Conservation (phyloP, 2,113 vertebrate species). For the Chunga burmeisteri region DNA sequence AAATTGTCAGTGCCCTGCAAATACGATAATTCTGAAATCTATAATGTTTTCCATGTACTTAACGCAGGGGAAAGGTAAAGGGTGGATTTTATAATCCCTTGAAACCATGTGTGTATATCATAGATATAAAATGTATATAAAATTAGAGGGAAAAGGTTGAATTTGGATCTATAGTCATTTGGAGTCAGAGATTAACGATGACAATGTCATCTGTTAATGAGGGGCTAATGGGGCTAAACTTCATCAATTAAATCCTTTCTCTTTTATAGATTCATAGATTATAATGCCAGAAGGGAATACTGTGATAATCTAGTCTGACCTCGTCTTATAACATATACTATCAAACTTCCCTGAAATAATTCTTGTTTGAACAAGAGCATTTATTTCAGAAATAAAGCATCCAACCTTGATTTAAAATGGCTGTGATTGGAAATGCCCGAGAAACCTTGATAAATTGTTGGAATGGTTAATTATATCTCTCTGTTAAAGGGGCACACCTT, state of each 20-base stretch:
- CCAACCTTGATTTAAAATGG: slow-evolving; percentile 41
- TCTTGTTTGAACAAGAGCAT: slow-evolving; percentile 54
- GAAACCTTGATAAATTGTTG: slow-evolving; percentile 20
- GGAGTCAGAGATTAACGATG: slow-evolving; percentile 65
- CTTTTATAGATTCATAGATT: slow-evolving; percentile 67
- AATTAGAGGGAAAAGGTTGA: slow-evolving; percentile 60
- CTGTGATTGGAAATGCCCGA: neutral
- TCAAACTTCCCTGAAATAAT: slow-evolving; percentile 55
- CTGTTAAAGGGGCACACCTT: neutral
- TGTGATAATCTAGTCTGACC: slow-evolving; percentile 53
- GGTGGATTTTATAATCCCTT: slow-evolving; percentile 56
- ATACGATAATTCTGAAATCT: neutral
- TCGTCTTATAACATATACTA: slow-evolving; percentile 25
- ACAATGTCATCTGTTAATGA: slow-evolving; percentile 61
- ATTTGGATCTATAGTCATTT: slow-evolving; percentile 50
- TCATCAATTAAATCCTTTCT: slow-evolving; percentile 68
- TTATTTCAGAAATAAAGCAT: slow-evolving; percentile 53
- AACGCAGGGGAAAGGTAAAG: neutral
- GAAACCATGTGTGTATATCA: slow-evolving; percentile 60
- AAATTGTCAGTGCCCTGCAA: neutral
- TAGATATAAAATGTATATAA: slow-evolving; percentile 51
- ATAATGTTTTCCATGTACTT: slow-evolving; percentile 2
- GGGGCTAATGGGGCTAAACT: slow-evolving; percentile 71
- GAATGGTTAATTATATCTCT: slow-evolving; percentile 4
- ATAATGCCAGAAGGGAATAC: slow-evolving; percentile 56